These are phyloP conservation scores for Ploceus nigricollis DNA, from an alignment of 2,113 vertebrate genomes.

Conservation along the genomic window DNA sequence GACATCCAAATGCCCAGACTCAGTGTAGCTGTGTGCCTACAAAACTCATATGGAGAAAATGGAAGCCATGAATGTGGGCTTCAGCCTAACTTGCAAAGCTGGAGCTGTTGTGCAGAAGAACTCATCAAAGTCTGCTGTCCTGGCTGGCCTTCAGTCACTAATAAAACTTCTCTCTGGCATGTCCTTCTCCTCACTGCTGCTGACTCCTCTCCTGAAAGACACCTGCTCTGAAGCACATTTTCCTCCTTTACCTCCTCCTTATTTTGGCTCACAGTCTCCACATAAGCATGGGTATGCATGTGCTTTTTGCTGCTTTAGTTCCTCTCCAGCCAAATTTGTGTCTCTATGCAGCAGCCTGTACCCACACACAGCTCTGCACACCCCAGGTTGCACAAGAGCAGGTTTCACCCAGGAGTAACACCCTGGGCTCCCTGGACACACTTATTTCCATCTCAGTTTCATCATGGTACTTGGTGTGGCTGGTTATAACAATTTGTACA, in stretches of 20 bases:
- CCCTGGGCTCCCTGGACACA: neutral
- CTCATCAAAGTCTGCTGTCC: neutral
- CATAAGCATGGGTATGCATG: accelerated
- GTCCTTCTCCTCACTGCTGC: neutral
- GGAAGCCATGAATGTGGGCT: neutral
- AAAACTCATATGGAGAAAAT: neutral
- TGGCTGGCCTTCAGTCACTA: neutral
- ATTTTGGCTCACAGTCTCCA: neutral
- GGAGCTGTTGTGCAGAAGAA: neutral
- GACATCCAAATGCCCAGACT: neutral
- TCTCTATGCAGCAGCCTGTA: neutral
- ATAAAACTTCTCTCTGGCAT: neutral
- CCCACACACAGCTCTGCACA: neutral
- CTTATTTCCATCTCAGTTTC: neutral
- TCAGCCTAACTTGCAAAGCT: neutral
- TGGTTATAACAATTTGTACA: neutral
- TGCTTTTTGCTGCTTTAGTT: neutral
- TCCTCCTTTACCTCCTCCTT: neutral
- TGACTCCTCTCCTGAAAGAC: neutral
- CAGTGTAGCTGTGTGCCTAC: neutral
- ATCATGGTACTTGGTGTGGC: neutral
- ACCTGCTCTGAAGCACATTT: neutral
- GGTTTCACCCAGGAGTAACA: neutral
- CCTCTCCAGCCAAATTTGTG: neutral
- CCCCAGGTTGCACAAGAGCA: too few relatives aligned